A percentile compares a stretch with the other conserved stretches of the same genome.
Evolutionary conservation across 2,888 invertebrate species (phyloP).

Genomic region (Petrolisthes cinctipes): DNA sequence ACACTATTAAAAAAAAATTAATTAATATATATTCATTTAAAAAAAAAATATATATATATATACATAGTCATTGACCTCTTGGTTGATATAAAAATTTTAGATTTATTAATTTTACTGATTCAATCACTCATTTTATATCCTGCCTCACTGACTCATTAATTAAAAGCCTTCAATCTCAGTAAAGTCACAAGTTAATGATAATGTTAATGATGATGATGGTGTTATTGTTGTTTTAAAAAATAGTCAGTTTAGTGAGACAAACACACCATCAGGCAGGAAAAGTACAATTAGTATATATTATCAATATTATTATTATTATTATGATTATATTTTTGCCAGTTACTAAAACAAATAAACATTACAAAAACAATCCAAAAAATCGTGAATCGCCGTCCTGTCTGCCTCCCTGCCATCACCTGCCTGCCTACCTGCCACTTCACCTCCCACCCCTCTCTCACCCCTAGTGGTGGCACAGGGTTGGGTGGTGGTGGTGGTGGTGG

Average conservation of each 20-base stretch:
- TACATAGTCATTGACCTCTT: too few species aligned
- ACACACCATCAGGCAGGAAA: background rate
- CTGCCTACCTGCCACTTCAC: constrained; percentile 7
- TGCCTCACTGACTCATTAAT: too few species aligned
- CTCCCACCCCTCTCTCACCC: constrained; percentile 5
- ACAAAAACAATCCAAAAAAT: background rate
- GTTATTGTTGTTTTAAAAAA: background rate
- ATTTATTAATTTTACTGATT: too few species aligned
- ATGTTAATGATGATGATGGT: too few species aligned
- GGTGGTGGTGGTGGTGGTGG: constrained; percentile 15
- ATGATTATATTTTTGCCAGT: background rate
- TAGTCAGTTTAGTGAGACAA: background rate
- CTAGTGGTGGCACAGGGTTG: background rate
- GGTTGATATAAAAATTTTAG: too few species aligned
- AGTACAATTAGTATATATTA: background rate
- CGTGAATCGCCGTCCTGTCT: background rate
- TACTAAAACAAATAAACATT: background rate
- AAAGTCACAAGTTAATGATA: too few species aligned
- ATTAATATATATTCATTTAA: too few species aligned
- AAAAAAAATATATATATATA: too few species aligned
- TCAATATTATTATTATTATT: too few species aligned
- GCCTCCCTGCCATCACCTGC: constrained; percentile 6
- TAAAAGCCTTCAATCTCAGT: too few species aligned
- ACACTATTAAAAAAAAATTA: too few species aligned
- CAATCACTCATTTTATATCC: too few species aligned